Conservation (phyloP, 2,797 vertebrate species). For the Lacerta agilis region DNA sequence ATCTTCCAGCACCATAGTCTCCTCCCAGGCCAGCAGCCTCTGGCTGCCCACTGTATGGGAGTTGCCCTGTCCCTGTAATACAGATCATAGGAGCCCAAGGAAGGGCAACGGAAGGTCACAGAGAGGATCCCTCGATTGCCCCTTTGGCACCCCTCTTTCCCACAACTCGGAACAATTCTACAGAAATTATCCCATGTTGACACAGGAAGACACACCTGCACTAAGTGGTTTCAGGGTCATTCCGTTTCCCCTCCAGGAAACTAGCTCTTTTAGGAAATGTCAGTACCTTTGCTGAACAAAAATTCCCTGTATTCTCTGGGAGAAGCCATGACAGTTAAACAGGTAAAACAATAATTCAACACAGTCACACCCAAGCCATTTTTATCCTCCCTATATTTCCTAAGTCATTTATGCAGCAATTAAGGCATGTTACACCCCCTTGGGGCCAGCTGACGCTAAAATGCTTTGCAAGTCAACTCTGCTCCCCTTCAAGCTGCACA, state of each 20-base stretch:
- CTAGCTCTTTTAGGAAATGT: background rate
- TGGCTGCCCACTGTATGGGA: slow-evolving; percentile 15
- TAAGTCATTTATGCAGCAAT: background rate
- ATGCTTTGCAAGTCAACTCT: background rate
- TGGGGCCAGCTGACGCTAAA: background rate
- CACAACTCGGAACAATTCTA: background rate
- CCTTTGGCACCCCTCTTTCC: background rate
- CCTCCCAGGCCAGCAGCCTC: slow-evolving; percentile 15
- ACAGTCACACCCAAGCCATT: background rate
- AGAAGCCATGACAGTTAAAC: background rate
- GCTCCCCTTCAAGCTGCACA: background rate
- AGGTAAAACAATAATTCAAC: background rate
- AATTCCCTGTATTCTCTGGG: background rate
- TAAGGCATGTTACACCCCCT: background rate
- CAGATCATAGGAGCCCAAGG: background rate
- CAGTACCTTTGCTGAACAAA: background rate
- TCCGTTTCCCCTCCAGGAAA: background rate
- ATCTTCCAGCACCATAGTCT: slow-evolving; percentile 26
- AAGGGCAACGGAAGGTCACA: background rate
- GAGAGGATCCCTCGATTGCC: background rate
- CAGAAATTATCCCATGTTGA: no score
- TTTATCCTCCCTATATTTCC: background rate
- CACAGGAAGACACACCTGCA: background rate
- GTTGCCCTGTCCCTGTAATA: slow-evolving; percentile 23
- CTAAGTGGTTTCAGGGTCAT: background rate